These are phyloP conservation scores for Pseudorhombus dupliciocellatus DNA, from an alignment of 2,113 vertebrate species.

Conservation along the genomic window DNA sequence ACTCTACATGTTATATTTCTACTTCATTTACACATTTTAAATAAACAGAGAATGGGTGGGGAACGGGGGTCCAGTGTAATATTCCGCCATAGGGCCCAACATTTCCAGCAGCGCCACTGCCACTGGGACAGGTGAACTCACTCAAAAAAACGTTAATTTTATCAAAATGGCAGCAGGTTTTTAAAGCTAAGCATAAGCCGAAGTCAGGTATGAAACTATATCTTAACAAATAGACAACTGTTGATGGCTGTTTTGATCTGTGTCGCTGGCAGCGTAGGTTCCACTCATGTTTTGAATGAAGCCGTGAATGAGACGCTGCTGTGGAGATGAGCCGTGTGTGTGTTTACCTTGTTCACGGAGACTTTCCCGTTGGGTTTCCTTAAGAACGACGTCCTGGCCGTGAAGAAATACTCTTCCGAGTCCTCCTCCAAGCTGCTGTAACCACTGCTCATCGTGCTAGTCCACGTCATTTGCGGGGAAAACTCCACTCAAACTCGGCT, in stretches of 20 bases:
- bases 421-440: slow-evolving; percentile 97
- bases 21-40: no score
- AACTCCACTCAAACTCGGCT: slow-evolving; percentile 54
- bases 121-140: slow-evolving; percentile 40
- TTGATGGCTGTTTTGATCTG: no score
- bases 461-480: slow-evolving; percentile 85
- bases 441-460: slow-evolving; percentile 96
- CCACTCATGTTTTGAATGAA: not conserved
- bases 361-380: slow-evolving; percentile 86
- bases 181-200: not conserved
- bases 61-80: no score
- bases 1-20: no score
- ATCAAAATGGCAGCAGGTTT: not conserved
- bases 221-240: not conserved
- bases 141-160: not conserved
- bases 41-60: no score
- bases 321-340: not conserved
- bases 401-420: slow-evolving; percentile 97
- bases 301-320: not conserved
- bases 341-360: slow-evolving; percentile 78
- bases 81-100: no score
- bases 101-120: no score
- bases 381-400: slow-evolving; percentile 95
- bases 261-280: no score
- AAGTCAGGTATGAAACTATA: not conserved